Percentiles rank a stretch among this genome's conserved stretches.
Conservation (phyloP, 2,797 vertebrate genomes). For the Bryconaethiops microstoma region DNA sequence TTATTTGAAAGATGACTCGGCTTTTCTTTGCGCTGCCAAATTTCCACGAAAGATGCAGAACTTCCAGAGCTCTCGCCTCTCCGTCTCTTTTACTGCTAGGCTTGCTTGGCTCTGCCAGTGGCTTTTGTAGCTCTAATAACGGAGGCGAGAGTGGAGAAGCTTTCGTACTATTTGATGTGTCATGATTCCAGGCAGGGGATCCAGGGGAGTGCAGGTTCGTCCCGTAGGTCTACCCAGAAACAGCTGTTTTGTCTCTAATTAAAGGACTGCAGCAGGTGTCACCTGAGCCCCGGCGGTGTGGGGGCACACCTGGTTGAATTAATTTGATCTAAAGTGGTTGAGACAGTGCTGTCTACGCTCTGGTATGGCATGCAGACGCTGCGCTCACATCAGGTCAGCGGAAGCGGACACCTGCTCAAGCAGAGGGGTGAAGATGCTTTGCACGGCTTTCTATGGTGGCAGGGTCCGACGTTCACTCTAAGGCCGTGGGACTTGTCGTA, state of each 20-base stretch:
- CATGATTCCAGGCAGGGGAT: constrained; percentile 53
- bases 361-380: constrained; percentile 47
- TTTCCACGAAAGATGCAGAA: background rate
- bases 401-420: constrained; percentile 69
- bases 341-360: constrained; percentile 71
- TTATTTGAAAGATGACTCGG: background rate
- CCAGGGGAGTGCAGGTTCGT: constrained; percentile 53
- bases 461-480: constrained; percentile 47
- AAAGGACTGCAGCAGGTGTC: constrained; percentile 81
- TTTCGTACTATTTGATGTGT: constrained; percentile 26
- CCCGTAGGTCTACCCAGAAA: constrained; percentile 67
- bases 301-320: constrained; percentile 78
- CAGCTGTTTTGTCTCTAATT: constrained; percentile 81
- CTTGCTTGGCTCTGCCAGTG: background rate
- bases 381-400: constrained; percentile 66
- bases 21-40: constrained; percentile 1
- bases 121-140: constrained; percentile 37
- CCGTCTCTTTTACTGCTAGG: background rate
- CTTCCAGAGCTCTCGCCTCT: background rate
- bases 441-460: constrained; percentile 53
- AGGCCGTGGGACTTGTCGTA: constrained; percentile 51
- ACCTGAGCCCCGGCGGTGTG: constrained; percentile 71
- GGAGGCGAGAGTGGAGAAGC: constrained; percentile 61
- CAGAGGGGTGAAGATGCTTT: constrained; percentile 33
- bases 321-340: constrained; percentile 80